phyloP scores from a whole-genome alignment of 2,113 vertebrate genomes.

The Anser cygnoides region DNA sequence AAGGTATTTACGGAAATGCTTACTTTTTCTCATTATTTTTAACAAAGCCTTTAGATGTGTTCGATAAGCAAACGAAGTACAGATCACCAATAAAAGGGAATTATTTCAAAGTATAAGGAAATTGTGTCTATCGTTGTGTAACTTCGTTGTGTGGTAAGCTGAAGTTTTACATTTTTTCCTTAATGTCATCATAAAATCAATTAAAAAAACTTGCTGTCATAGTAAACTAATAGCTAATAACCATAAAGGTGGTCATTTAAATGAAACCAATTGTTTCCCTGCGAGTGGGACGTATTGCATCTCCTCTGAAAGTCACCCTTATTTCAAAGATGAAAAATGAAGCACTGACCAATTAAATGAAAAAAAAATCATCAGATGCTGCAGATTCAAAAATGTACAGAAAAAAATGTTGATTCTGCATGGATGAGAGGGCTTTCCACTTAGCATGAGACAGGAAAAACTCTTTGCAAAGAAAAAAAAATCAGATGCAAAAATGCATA shows the following conservation, averaged over 20 bases:
- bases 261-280: not conserved
- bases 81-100: not conserved
- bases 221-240: not conserved
- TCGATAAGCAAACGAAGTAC: not conserved
- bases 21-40: not conserved
- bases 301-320: not conserved
- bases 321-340: not conserved
- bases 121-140: not conserved
- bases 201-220: not conserved
- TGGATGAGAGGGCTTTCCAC: not conserved
- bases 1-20: not conserved
- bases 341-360: not conserved
- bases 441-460: not conserved
- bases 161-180: not conserved
- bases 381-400: not conserved
- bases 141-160: not conserved
- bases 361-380: not conserved
- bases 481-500: accelerated
- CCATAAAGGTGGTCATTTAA: not conserved
- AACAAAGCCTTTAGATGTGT: not conserved
- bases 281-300: not conserved
- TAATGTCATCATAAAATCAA: not conserved
- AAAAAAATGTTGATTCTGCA: not conserved
- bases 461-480: not conserved
- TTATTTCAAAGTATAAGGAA: accelerated